Conservation (phyloP, 2,797 vertebrate genomes). For the Micropoecilia bifurca region DNA sequence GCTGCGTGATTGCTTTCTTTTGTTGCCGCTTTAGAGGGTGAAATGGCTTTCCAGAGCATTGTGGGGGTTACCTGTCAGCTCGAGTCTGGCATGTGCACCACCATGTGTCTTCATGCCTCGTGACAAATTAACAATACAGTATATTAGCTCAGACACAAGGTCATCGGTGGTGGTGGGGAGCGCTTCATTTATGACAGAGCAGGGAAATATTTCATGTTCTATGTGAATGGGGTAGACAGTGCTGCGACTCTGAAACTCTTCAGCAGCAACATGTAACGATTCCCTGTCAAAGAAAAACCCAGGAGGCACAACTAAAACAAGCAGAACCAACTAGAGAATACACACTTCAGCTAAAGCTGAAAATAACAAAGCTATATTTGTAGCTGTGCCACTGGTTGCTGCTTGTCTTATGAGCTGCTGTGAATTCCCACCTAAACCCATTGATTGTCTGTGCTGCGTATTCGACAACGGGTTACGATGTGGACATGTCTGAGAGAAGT, state of each 20-base stretch:
- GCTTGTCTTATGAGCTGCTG: not conserved
- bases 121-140: conserved; percentile 60
- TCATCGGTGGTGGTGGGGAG: conserved; percentile 22
- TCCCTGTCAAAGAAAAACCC: conserved; percentile 17
- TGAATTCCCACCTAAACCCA: not conserved
- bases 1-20: conserved; percentile 57
- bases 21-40: conserved; percentile 48
- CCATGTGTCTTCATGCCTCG: conserved; percentile 50
- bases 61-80: conserved; percentile 55
- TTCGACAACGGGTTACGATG: not conserved
- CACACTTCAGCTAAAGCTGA: conserved; percentile 9
- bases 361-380: conserved; percentile 3
- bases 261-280: conserved; percentile 8
- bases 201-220: conserved; percentile 25
- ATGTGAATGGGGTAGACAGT: conserved; percentile 19
- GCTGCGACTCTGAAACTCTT: conserved; percentile 13
- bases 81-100: conserved; percentile 39
- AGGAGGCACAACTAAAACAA: conserved; percentile 2
- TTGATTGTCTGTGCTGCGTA: not conserved
- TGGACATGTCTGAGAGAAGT: not conserved
- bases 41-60: conserved; percentile 54
- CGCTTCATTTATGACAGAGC: conserved; percentile 39
- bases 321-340: not conserved
- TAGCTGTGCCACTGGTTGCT: not conserved
- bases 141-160: conserved; percentile 46